Conservation (phyloP, 2,113 vertebrate species). For the Tragelaphus buxtoni region DNA sequence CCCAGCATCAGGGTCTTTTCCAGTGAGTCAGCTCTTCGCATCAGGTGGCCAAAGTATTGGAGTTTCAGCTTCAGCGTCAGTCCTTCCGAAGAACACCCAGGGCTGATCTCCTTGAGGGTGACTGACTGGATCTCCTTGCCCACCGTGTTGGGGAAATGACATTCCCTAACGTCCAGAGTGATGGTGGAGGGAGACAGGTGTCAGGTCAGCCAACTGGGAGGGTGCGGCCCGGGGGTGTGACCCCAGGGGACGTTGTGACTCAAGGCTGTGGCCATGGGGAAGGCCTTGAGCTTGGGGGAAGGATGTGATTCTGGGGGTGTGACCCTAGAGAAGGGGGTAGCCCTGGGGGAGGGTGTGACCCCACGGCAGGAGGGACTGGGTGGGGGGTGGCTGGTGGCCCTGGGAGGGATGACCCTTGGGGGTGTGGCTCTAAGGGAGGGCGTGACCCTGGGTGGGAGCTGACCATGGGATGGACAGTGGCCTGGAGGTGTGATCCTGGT, state of each 20-base stretch:
- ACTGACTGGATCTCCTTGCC: background rate
- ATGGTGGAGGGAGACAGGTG: accelerated
- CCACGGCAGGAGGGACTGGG: background rate
- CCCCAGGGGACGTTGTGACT: background rate
- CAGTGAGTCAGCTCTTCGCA: background rate
- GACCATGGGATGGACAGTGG: too few relatives aligned
- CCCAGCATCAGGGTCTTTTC: background rate
- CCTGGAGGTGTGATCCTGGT: background rate
- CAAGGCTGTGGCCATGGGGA: background rate
- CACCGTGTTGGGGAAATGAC: background rate
- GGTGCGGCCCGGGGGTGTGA: background rate
- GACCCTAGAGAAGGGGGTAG: background rate
- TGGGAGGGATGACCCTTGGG: background rate
- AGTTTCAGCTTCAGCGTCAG: background rate
- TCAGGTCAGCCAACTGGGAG: background rate
- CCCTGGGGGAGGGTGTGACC: background rate
- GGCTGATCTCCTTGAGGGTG: background rate
- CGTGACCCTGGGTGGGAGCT: too few relatives aligned
- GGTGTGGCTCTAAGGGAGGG: background rate
- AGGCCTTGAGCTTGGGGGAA: background rate
- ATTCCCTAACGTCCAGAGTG: background rate
- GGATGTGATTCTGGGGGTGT: background rate
- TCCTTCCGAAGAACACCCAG: background rate
- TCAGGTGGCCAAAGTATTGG: background rate
- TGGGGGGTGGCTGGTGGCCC: background rate